These are phyloP conservation scores for Phenganax subtilis DNA, from an alignment of 92 coral and sea anemone species.

Conservation along the genomic window DNA sequence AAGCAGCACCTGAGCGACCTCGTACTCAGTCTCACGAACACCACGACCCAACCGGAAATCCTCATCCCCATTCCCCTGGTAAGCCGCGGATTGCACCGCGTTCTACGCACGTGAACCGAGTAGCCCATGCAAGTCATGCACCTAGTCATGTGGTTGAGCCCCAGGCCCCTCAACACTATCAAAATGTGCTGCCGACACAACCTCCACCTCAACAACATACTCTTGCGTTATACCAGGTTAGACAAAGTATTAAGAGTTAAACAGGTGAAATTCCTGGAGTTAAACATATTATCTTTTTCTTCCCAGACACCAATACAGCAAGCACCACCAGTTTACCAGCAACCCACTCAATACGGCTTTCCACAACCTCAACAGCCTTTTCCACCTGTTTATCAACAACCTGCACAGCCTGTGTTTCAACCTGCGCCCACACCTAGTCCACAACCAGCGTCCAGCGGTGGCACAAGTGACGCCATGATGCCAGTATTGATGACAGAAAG, in stretches of 20 bases:
- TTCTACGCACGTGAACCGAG: constrained; percentile 61
- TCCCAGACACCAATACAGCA: constrained; percentile 22
- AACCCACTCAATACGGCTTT: constrained; percentile 51
- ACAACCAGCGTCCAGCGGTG: constrained; percentile 55
- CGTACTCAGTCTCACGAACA: constrained; percentile 17
- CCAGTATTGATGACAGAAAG: constrained; percentile 96
- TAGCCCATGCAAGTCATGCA: constrained; percentile 58
- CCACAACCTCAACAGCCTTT: constrained; percentile 47
- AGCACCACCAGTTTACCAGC: constrained; percentile 57
- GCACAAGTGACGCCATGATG: constrained; percentile 88
- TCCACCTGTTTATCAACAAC: constrained; percentile 62
- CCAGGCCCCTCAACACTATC: constrained; percentile 29
- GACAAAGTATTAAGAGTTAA: neutral
- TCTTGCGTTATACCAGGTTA: constrained; percentile 83
- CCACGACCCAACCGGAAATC: constrained; percentile 46
- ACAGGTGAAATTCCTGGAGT: neutral
- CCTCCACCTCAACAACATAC: constrained; percentile 67
- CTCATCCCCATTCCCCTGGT: constrained; percentile 67
- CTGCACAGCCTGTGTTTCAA: constrained; percentile 54
- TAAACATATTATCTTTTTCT: neutral
- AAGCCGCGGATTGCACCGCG: constrained; percentile 84
- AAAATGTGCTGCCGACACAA: constrained; percentile 45
- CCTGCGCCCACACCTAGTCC: constrained; percentile 56
- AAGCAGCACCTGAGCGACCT: constrained; percentile 35
- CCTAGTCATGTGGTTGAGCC: constrained; percentile 30